Evolutionary conservation across 2,113 vertebrate genomes (phyloP).

Genomic region (Esox niger): DNA sequence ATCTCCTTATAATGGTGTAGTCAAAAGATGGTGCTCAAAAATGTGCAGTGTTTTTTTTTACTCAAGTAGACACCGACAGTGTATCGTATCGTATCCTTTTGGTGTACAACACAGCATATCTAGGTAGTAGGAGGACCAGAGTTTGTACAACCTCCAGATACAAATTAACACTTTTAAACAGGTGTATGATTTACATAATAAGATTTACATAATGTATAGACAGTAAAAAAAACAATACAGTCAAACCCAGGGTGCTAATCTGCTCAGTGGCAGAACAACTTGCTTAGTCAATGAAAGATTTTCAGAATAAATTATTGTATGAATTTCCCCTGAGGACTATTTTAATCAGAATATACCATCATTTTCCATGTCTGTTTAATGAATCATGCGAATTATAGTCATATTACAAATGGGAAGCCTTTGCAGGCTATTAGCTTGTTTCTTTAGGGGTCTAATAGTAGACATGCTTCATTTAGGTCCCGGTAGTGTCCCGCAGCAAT

Average conservation of each 20-base stretch:
- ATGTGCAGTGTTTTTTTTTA: neutral
- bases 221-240: slow-evolving; percentile 45
- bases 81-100: slow-evolving; percentile 3
- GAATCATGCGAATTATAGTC: slow-evolving; percentile 99
- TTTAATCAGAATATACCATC: slow-evolving; percentile 88
- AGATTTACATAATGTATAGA: slow-evolving; percentile 38
- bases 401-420: slow-evolving; percentile 97
- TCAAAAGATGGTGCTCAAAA: no score
- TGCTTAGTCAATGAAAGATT: slow-evolving; percentile 90
- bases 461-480: slow-evolving; percentile 89
- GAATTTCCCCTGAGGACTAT: slow-evolving; percentile 83
- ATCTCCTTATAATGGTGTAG: neutral
- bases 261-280: slow-evolving; percentile 82
- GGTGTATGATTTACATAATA: slow-evolving; percentile 63
- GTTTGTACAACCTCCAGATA: slow-evolving; percentile 17
- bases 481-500: slow-evolving; percentile 84
- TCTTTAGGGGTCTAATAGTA: slow-evolving; percentile 99
- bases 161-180: slow-evolving; percentile 42
- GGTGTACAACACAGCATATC: neutral
- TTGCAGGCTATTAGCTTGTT: slow-evolving; percentile 99
- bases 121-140: neutral
- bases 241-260: slow-evolving; percentile 65
- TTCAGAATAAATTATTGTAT: slow-evolving; percentile 84
- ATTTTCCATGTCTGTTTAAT: slow-evolving; percentile 99
- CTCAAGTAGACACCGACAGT: neutral